Evolutionary conservation across 2,113 vertebrate genomes (phyloP).

Genomic region (Rostratula benghalensis): DNA sequence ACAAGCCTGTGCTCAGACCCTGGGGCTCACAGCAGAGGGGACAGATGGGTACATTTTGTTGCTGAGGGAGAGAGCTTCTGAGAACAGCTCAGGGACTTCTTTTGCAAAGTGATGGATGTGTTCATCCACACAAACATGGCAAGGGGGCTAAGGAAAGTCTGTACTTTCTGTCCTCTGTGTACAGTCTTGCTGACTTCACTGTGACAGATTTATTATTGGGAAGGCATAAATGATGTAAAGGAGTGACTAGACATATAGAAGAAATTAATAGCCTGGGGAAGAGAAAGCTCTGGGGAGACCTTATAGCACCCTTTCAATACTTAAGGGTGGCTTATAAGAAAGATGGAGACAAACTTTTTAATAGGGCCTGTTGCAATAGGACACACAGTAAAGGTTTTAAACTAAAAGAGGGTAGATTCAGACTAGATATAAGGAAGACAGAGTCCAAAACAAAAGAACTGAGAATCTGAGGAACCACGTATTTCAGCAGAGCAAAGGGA

Average conservation of each 20-base stretch:
- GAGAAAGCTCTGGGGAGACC: not conserved
- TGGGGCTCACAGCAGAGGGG: not conserved
- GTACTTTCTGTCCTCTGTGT: not conserved
- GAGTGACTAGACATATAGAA: not conserved
- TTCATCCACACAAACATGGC: not conserved
- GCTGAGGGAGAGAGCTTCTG: not conserved
- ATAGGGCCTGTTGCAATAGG: not conserved
- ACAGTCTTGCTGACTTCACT: not conserved
- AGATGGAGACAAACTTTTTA: not conserved
- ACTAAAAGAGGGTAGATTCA: not conserved
- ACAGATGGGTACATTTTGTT: constrained; percentile 28
- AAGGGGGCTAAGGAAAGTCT: not conserved
- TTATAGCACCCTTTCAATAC: not conserved
- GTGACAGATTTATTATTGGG: constrained; percentile 10
- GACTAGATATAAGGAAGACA: not conserved
- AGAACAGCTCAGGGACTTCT: not conserved
- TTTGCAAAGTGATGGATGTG: constrained; percentile 42
- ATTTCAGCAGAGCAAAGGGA: not conserved
- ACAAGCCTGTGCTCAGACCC: not conserved
- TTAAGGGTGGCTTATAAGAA: not conserved
- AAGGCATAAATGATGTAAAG: not conserved
- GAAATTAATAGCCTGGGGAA: not conserved
- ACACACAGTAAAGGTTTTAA: not conserved
- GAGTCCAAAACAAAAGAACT: not conserved
- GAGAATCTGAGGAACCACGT: not conserved